phyloP scores from a whole-genome alignment of 2,113 vertebrate species.

The Illadopsis cleaveri region DNA sequence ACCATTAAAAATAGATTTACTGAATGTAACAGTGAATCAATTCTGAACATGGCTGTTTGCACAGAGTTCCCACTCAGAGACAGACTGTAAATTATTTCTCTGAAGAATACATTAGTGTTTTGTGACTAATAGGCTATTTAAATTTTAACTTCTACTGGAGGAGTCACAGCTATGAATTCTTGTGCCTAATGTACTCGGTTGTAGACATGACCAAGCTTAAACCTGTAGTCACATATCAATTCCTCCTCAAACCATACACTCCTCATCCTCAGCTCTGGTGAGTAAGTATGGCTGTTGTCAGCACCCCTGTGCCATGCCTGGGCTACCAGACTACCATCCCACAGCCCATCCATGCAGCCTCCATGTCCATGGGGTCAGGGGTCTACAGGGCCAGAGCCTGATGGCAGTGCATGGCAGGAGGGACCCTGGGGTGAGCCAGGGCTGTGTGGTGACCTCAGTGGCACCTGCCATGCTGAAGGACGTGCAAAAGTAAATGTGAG shows the following conservation, averaged over 20 bases:
- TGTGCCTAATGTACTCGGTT: background rate
- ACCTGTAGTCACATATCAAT: background rate
- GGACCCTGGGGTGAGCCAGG: too few relatives aligned
- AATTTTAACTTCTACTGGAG: background rate
- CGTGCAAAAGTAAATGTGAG: background rate
- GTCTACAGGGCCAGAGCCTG: rapidly evolving
- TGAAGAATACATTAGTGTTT: background rate
- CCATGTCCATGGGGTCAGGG: rapidly evolving
- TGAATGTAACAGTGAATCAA: background rate
- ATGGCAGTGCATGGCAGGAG: background rate
- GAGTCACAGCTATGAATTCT: background rate
- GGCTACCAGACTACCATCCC: rapidly evolving
- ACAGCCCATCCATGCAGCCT: rapidly evolving
- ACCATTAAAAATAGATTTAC: constrained; percentile 36
- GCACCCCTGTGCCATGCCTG: rapidly evolving
- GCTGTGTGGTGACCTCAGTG: rapidly evolving
- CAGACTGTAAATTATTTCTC: background rate
- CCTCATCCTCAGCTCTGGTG: background rate
- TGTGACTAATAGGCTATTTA: constrained; percentile 12
- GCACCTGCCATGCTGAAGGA: background rate
- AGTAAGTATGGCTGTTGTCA: rapidly evolving
- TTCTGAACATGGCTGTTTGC: background rate
- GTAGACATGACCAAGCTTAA: background rate
- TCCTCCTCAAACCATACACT: background rate
- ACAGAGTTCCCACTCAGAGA: background rate